Evolutionary conservation across 2,888 invertebrate species (phyloP).

Genomic region (Alitta virens): DNA sequence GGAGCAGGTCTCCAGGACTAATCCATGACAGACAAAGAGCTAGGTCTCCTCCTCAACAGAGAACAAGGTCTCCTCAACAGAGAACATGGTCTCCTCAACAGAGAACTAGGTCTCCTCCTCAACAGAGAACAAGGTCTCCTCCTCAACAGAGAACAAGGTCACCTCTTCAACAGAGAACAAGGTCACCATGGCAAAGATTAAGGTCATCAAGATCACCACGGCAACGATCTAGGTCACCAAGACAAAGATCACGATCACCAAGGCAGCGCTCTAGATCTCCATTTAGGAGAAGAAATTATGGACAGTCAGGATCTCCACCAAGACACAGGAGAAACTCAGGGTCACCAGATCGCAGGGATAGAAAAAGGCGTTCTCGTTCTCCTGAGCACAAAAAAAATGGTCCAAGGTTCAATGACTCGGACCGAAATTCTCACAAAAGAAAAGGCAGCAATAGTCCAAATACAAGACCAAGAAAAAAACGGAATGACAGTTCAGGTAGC

Average conservation of each 20-base stretch:
- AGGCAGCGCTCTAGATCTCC: constrained; percentile 2
- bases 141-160: not conserved
- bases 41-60: not conserved
- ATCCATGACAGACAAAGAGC: not conserved
- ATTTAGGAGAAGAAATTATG: not conserved
- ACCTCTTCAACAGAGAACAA: not conserved
- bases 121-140: not conserved
- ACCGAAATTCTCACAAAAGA: no score
- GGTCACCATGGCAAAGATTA: not conserved
- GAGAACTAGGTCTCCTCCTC: no score
- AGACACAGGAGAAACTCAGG: no score
- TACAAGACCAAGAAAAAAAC: no score
- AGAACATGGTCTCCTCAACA: not conserved
- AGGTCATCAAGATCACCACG: no score
- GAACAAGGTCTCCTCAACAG: not conserved
- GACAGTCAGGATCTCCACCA: not conserved
- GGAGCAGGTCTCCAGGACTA: constrained; percentile 1
- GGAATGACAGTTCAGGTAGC: no score
- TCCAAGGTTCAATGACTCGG: no score
- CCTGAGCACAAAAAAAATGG: no score
- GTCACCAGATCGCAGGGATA: no score
- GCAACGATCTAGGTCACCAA: constrained; percentile 3
- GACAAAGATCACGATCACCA: constrained; percentile 1
- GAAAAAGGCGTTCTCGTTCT: no score
- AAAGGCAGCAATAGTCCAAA: no score